Evolutionary conservation across 2,888 invertebrate genomes (phyloP), one percentile per base, ranked within the genome.

Genomic region (Cephalotes varians): DNA sequence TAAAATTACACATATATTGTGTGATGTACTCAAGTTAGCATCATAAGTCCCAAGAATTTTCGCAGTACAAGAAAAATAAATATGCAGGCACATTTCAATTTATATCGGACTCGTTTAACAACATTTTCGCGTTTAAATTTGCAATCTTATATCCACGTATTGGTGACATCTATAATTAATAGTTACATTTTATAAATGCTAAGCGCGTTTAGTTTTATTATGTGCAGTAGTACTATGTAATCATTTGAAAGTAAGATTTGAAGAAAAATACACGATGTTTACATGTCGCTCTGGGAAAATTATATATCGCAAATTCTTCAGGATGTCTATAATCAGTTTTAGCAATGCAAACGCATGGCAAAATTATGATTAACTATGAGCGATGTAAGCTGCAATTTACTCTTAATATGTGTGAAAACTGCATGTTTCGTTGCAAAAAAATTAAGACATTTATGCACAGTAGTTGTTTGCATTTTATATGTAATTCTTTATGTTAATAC

Each of bases 21-120:
- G 15, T 40, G 25, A 64, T 40, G 62, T 64, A 67, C 76, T 1
- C 9, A 25, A 62, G 25, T 74, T 74, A 64, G 65, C 74, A 74
- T 74, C 7, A 64, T 15, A 49, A 76, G 37, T 51, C 67, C 67
- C 76, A 67, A 76, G 51, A 67, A 79, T 76, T 25, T 74, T 82
- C n/a, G n/a, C 64, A 18, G 34, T 76, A 31, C 10, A 56, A 71
- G 44, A 25, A 34, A 54, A 44, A 44, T 37, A 77, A 69, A 69
- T 56, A 34, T 18, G 21, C 56, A 9, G 7, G 7, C 56, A 44
- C 54, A 54, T 28, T 67, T 56, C 44, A 21, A 49, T 69, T 71
- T 77, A 54, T 44, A 15, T 65, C 44, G 18, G 31, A 47, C 31
- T 10, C 34, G 21, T 44, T 62, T 15, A 31, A 67, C 6, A 54